phyloP scores from a whole-genome alignment of 2,888 invertebrate genomes.

The Drosophila anomelani region DNA sequence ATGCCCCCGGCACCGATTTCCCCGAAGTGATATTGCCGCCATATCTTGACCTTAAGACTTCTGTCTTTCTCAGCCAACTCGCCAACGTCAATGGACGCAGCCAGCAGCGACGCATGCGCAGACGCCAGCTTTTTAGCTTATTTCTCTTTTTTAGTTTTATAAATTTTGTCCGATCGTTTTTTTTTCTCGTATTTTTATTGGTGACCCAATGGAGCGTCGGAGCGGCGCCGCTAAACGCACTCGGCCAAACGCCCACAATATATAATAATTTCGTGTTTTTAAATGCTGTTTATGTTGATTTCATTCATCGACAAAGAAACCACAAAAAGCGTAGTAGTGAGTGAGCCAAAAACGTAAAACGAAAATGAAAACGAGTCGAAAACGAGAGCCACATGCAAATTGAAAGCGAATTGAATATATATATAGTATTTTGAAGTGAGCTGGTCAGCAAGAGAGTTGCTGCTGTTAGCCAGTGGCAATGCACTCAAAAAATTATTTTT shows the following conservation, averaged over 20 bases:
- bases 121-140: conserved; percentile 35
- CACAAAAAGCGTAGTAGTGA: conserved; percentile 32
- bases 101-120: conserved; percentile 45
- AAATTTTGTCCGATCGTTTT: conserved; percentile 3
- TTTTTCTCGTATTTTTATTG: conserved; percentile 25
- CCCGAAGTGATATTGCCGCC: conserved; percentile 19
- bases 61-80: conserved; percentile 45
- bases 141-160: conserved; percentile 13
- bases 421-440: conserved; percentile 27
- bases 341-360: conserved; percentile 42
- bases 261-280: conserved; percentile 46
- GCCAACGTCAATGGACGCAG: conserved; percentile 74
- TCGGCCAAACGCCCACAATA: conserved; percentile 59
- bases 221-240: conserved; percentile 73
- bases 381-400: conserved; percentile 68
- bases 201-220: conserved; percentile 59
- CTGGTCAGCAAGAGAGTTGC: conserved; percentile 25
- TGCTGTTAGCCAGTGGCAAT: conserved; percentile 23
- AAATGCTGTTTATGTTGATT: conserved; percentile 55
- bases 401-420: conserved; percentile 70
- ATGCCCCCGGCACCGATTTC: conserved; percentile 16
- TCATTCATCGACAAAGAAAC: conserved; percentile 58
- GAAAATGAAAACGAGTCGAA: conserved; percentile 52
- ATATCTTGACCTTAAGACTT: conserved; percentile 70
- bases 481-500: background rate